Conservation (phyloP, 2,888 invertebrate genomes). For the Cryptophagus acutangulus region DNA sequence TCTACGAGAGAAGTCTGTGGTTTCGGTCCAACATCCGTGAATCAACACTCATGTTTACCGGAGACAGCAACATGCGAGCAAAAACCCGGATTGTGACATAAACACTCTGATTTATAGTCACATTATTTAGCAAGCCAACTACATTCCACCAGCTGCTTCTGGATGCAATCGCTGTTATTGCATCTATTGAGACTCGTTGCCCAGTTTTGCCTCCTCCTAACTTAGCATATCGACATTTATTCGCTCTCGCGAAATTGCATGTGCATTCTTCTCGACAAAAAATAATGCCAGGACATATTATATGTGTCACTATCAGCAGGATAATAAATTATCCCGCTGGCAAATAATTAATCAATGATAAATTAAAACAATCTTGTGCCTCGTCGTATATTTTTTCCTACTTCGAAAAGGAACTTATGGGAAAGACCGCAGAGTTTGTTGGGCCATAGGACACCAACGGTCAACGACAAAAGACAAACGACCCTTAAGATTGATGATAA, state of each 20-base stretch:
- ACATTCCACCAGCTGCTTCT: conserved; percentile 1
- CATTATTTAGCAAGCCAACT: conserved; percentile 29
- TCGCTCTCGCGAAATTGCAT: too few relatives aligned
- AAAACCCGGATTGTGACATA: conserved; percentile 27
- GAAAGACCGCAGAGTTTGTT: too few relatives aligned
- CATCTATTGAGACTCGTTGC: neutral
- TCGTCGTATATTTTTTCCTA: too few relatives aligned
- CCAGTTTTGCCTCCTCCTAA: too few relatives aligned
- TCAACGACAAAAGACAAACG: conserved; percentile 42
- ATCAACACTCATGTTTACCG: conserved; percentile 34
- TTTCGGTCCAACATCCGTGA: conserved; percentile 29
- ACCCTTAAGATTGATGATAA: conserved; percentile 45
- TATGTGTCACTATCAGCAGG: too few relatives aligned
- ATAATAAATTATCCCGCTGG: too few relatives aligned
- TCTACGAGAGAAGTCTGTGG: conserved; percentile 27
- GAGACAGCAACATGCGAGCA: conserved; percentile 24
- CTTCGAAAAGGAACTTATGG: too few relatives aligned
- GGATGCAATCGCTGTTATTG: neutral
- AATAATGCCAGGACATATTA: too few relatives aligned
- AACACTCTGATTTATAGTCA: conserved; percentile 30
- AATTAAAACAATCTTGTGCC: too few relatives aligned
- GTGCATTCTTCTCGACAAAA: too few relatives aligned
- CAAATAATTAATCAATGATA: too few relatives aligned
- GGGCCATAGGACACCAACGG: neutral
- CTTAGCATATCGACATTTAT: neutral